Base-by-base conservation (phyloP, 1,140 invertebrate genomes). In the Tetranychus urticae region DNA sequence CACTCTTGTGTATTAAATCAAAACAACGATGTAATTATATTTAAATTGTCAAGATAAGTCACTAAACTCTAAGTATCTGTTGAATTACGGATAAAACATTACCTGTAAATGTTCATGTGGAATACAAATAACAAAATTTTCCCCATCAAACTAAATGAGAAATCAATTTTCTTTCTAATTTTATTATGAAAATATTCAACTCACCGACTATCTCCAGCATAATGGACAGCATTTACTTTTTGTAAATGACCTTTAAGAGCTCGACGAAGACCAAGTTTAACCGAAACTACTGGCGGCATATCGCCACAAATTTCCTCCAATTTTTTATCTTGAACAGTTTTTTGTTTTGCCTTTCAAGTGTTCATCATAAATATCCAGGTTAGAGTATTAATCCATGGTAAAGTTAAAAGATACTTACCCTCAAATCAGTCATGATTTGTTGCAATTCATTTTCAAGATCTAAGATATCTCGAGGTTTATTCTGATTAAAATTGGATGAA, bases 201-300 rank as follows among this genome's bases (percentile, higher is more conserved):
- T 64, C 71, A 81, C 80, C 85, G 81, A 66, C 88, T 92, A 75
- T 97, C 92, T 69, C 86, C 86, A 67, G 88, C 89, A 91, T 91
- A 97, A 74, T 97, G 92, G 91, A 97, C 96, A 61, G 92, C 92
- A 77, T 97, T 96, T 73, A 97, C 97, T 80, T 97, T 97, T 65
- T 91, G 90, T 73, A 97, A 81, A 74, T 97, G 92, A 65, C 92
- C 92, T 63, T 52, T 60, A 6, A 60, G 36, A 8, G 23, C 33
- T 52, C 59, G 33, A 34, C 39, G 33, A 35, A n/a, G 7, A 14
- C 34, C 31, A 6, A 60, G 31, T n/a, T 52, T 23, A 2, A 60
- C 46, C 12, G 14, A 48, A 36, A 33, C 13, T 6, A 42, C 33
- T 36, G 33, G 34, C 5, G 46, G 5, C 46, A 60, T 52, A 37